Percentiles rank a stretch among this genome's conserved stretches.
phyloP scores from a whole-genome alignment of 2,113 vertebrate species.

The Odobenus rosmarus region DNA sequence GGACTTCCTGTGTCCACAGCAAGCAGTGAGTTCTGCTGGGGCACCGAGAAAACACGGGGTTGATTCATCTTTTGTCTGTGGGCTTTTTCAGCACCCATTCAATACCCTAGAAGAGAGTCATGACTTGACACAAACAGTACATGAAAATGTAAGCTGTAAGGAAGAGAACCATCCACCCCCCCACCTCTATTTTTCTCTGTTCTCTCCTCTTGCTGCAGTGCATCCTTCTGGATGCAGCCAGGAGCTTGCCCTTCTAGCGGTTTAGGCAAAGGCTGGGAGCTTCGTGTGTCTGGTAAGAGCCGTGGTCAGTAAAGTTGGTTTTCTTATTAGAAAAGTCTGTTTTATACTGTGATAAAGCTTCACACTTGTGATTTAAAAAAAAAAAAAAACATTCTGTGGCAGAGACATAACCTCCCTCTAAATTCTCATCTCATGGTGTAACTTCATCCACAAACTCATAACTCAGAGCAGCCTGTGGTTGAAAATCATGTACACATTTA shows the following conservation, averaged over 20 bases:
- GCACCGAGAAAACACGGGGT: background rate
- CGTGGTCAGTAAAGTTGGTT: background rate
- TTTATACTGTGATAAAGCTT: slow-evolving; percentile 5
- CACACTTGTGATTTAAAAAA: background rate
- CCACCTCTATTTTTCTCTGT: background rate
- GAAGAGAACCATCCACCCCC: background rate
- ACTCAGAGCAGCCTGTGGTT: background rate
- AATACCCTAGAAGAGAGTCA: background rate
- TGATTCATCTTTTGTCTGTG: background rate
- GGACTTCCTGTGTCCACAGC: background rate
- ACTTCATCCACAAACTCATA: background rate
- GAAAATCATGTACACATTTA: background rate
- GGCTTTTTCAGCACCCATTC: background rate
- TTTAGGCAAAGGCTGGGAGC: background rate
- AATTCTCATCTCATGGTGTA: background rate
- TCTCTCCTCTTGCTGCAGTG: background rate
- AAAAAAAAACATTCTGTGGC: background rate
- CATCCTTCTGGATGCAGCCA: background rate
- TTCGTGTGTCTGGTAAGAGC: background rate
- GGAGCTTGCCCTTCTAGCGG: background rate
- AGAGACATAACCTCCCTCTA: background rate
- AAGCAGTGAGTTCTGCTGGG: background rate
- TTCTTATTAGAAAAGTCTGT: background rate
- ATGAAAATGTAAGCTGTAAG: background rate
- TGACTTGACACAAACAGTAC: background rate